Evolutionary conservation across 1,140 invertebrate species (phyloP), one percentile per base, ranked within the genome.

Genomic region (Trigoniulus corallinus): DNA sequence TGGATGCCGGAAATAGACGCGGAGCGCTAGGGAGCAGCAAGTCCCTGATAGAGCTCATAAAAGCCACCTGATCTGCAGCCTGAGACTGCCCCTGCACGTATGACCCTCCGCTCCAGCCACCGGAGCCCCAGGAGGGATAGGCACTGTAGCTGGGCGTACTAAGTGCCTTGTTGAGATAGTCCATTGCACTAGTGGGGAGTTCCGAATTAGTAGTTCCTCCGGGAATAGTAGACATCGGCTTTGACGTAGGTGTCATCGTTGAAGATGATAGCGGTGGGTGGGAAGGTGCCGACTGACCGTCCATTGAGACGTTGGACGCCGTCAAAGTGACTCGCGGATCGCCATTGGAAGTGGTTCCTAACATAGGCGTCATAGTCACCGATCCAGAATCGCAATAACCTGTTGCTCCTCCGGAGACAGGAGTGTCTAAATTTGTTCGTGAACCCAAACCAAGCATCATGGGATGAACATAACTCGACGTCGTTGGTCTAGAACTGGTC

Each of bases 91-190:
- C 42, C 12, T 20, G 42, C 18, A 44, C 12, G 18, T 24, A 7
- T 7, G 4, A 24, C 24, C 7, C 4, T 7, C 4, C 4, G 18
- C 18, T 20, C 18, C 18, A 24, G 21, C 12, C 18, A 24, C 7
- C 7, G 7, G 42, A 24, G 4, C 18, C 42, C 42, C 42, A 44
- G 18, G 42, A 20, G 4, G 24, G 42, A 44, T 44, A 24, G 12
- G 42, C 4, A 44, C 42, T 34, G 15, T 34, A 34, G 15, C 29
- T 34, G 7, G 42, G 42, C 4, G 42, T 24, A 4, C 43, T 48
- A 3, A 51, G 42, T 7, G 50, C 46, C n/a, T 51, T 3, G 43
- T 51, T 51, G 2, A 51, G 29, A 26, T 51, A 51, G n/a, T 51
- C 50, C 50, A 51, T 45, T 3, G 50, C 50, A 23, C 43, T 51